A percentile compares a stretch with the other conserved stretches of the same genome.
Conservation (phyloP, 2,797 vertebrate species). For the Vespertilio murinus region DNA sequence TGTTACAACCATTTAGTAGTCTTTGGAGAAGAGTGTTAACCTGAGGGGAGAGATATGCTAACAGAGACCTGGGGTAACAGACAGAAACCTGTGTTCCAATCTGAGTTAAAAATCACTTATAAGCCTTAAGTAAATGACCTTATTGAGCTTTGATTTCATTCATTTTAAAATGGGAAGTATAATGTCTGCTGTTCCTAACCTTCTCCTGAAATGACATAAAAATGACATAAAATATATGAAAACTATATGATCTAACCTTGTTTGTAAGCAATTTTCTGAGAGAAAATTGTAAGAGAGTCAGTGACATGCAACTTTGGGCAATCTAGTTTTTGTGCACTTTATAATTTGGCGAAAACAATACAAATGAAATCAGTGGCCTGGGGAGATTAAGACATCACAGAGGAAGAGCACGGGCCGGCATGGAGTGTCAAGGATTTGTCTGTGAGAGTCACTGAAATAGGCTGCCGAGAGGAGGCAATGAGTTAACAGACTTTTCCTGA, state of each 20-base stretch:
- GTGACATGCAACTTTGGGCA: neutral
- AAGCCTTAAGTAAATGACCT: neutral
- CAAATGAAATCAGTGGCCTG: neutral
- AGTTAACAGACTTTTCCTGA: neutral
- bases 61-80: neutral
- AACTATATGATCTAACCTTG: neutral
- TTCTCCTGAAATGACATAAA: no score
- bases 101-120: constrained; percentile 19
- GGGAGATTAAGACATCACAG: neutral
- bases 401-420: neutral
- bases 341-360: neutral
- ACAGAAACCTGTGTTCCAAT: neutral
- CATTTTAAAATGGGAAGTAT: neutral
- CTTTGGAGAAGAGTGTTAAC: neutral
- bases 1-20: neutral
- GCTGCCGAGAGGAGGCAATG: neutral
- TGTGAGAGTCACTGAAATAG: neutral
- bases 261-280: constrained; percentile 8
- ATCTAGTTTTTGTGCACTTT: neutral
- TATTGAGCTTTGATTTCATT: constrained; percentile 33
- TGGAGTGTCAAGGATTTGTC: neutral
- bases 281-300: neutral
- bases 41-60: neutral
- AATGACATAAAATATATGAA: neutral
- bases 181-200: neutral